Evolutionary conservation across 1,140 invertebrate genomes (phyloP).

Genomic region (Zelostemma sp.): DNA sequence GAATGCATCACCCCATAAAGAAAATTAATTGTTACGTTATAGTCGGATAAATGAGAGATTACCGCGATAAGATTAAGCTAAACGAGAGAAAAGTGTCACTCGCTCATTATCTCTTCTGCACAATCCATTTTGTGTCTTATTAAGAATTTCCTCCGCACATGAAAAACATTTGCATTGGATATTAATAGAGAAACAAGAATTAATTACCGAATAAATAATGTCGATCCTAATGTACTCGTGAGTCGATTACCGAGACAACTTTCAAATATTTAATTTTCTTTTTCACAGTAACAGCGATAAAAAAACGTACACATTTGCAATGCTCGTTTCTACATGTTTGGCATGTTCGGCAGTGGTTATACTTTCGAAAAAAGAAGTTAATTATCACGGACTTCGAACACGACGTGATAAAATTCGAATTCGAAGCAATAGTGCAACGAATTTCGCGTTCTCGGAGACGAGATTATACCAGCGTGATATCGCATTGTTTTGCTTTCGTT

Average conservation of each 20-base stretch:
- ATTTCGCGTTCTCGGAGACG: too few species aligned
- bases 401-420: too few species aligned
- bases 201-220: too few species aligned
- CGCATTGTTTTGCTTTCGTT: too few species aligned
- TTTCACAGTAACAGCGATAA: background rate
- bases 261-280: background rate
- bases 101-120: slow-evolving; percentile 13
- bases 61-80: slow-evolving; percentile 8
- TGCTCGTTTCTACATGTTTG: too few species aligned
- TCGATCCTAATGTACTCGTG: background rate
- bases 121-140: slow-evolving; percentile 3
- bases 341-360: too few species aligned
- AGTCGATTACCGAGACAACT: background rate
- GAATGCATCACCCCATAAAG: too few species aligned
- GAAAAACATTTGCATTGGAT: background rate
- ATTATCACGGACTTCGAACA: too few species aligned
- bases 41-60: background rate
- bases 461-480: too few species aligned
- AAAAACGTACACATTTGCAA: background rate
- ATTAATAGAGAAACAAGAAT: background rate
- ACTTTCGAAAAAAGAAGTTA: too few species aligned
- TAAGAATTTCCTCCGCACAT: background rate
- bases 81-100: slow-evolving; percentile 14
- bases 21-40: background rate
- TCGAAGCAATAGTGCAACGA: background rate